A percentile compares a stretch with the other conserved stretches of the same genome.
Conservation (phyloP, 2,888 invertebrate species). For the Perizoma flavofasciatum region DNA sequence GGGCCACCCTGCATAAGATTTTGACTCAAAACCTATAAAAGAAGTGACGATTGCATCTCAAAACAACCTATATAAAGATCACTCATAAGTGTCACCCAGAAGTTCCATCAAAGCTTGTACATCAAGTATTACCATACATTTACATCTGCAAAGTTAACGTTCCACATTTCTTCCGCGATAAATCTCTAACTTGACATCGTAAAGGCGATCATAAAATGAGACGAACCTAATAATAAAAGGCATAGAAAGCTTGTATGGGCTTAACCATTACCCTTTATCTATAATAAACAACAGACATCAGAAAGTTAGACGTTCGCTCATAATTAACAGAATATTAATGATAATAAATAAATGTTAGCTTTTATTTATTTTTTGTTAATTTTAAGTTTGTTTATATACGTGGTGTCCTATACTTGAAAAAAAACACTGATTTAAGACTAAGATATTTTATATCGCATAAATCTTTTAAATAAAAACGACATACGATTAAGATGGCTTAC, state of each 20-base stretch:
- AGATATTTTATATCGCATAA: too few species aligned
- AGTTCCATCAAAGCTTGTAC: slow-evolving; percentile 22
- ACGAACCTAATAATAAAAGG: slow-evolving; percentile 13
- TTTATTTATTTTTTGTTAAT: too few species aligned
- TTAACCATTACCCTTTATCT: not conserved
- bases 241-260: slow-evolving; percentile 3
- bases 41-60: slow-evolving; percentile 1
- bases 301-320: too few species aligned
- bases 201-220: slow-evolving; percentile 39
- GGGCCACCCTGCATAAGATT: too few species aligned
- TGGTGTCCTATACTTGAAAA: too few species aligned
- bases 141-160: slow-evolving; percentile 33
- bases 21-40: not conserved
- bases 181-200: slow-evolving; percentile 41
- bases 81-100: slow-evolving; percentile 18
- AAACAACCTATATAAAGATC: slow-evolving; percentile 7
- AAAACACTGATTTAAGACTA: too few species aligned
- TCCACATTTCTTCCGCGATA: slow-evolving; percentile 41
- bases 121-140: slow-evolving; percentile 29
- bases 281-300: too few species aligned
- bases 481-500: too few species aligned
- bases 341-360: too few species aligned
- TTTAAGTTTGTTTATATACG: too few species aligned
- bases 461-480: too few species aligned
- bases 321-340: too few species aligned